Evolutionary conservation across 1,140 invertebrate genomes (phyloP).

Genomic region (Zelostemma sp.): DNA sequence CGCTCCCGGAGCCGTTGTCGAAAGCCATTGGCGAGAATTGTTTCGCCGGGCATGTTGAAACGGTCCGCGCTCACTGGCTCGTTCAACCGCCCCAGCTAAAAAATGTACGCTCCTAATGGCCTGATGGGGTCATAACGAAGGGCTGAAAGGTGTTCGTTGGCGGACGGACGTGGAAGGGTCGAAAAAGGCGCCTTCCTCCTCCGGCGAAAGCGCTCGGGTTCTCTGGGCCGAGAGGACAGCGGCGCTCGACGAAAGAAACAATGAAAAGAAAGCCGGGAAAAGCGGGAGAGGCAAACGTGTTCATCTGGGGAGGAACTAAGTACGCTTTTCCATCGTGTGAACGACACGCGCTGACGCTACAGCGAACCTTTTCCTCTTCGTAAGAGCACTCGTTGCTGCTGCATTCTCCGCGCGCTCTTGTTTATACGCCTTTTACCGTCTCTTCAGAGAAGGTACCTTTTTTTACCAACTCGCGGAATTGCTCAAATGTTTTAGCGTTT

Average conservation of each 20-base stretch:
- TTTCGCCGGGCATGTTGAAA: conserved; percentile 42
- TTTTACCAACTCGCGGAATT: too few relatives aligned
- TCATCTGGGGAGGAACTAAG: conserved; percentile 52
- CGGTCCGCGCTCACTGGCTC: conserved; percentile 42
- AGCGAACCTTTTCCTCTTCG: conserved; percentile 41
- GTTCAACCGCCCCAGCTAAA: conserved; percentile 28
- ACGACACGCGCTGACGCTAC: conserved; percentile 27
- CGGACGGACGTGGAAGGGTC: conserved; percentile 24
- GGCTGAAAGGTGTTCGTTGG: conserved; percentile 40
- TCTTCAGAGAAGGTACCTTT: too few relatives aligned
- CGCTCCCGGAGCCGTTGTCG: conserved; percentile 26
- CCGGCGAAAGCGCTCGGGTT: conserved; percentile 40
- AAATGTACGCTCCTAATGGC: conserved; percentile 43
- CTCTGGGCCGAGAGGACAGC: conserved; percentile 15
- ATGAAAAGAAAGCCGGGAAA: conserved; percentile 11
- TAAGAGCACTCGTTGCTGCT: conserved; percentile 35
- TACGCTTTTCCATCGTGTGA: conserved; percentile 51
- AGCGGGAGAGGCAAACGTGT: conserved; percentile 37
- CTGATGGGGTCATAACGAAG: conserved; percentile 30
- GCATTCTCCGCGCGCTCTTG: conserved; percentile 34
- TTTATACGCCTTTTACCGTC: conserved; percentile 31
- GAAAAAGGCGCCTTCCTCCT: conserved; percentile 17
- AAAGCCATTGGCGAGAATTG: conserved; percentile 41
- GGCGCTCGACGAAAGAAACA: conserved; percentile 16
- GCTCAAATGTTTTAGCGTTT: too few relatives aligned